Evolutionary conservation across 2,113 vertebrate genomes (phyloP).

Genomic region (Climacteris rufus): DNA sequence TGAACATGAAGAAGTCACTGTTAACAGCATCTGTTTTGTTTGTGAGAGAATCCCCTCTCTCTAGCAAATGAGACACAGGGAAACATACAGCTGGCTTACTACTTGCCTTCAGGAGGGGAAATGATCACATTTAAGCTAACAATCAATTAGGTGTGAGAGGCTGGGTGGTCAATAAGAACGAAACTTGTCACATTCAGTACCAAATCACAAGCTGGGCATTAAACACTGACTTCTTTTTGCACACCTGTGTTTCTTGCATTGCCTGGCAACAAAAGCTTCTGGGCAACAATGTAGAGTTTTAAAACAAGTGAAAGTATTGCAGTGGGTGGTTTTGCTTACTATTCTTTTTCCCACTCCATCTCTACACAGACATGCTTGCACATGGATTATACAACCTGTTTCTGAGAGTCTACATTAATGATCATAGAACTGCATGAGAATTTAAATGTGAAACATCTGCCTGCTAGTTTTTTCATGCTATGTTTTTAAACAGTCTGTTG

Average conservation of each 20-base stretch:
- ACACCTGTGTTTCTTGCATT: conserved; percentile 34
- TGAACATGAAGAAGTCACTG: neutral
- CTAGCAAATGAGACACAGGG: neutral
- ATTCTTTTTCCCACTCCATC: rapidly evolving
- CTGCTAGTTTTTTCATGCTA: neutral
- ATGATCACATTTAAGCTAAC: conserved; percentile 3
- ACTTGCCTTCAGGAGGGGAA: conserved; percentile 13
- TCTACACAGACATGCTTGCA: neutral
- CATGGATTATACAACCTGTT: neutral
- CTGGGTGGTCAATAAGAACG: neutral
- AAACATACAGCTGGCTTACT: neutral
- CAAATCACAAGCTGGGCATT: neutral
- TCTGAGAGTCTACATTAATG: neutral
- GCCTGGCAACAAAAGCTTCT: conserved; percentile 17
- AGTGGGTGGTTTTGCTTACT: neutral
- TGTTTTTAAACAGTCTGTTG: neutral
- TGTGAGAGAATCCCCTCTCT: neutral
- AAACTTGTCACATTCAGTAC: neutral
- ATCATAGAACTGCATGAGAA: neutral
- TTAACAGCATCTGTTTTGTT: neutral
- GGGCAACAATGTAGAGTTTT: neutral
- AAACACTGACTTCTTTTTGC: neutral
- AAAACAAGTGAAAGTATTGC: conserved; percentile 2
- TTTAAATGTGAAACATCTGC: neutral
- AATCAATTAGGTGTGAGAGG: conserved; percentile 7